A percentile compares a stretch with the other conserved stretches of the same genome.
phyloP scores from a whole-genome alignment of 2,888 invertebrate species.

The Pyrrhosoma nymphula region DNA sequence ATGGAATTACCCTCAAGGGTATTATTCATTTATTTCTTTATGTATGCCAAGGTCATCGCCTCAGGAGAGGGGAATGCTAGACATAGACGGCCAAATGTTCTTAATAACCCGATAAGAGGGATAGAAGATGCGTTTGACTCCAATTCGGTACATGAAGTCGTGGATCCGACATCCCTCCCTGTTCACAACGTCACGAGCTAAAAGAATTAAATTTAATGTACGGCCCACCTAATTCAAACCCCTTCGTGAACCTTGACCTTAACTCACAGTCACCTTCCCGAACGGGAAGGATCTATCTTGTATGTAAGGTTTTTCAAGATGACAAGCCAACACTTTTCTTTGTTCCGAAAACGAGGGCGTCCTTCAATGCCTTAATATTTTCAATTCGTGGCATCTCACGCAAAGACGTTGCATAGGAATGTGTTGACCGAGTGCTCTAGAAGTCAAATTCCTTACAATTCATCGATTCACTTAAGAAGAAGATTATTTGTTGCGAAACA shows the following conservation, averaged over 20 bases:
- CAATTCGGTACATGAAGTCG: background rate
- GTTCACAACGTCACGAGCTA: background rate
- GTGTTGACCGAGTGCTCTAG: background rate
- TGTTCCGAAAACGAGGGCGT: background rate
- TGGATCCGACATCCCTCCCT: background rate
- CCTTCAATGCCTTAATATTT: background rate
- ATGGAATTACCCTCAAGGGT: background rate
- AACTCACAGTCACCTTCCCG: background rate
- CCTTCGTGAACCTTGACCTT: constrained; percentile 11
- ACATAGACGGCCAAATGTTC: background rate
- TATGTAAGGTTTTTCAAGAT: background rate
- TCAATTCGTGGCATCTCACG: background rate
- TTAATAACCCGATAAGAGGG: background rate
- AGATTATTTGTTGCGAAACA: background rate
- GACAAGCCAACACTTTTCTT: background rate
- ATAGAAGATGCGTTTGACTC: background rate
- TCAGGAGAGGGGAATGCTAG: too few relatives aligned
- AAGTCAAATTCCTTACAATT: too few relatives aligned
- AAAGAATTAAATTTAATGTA: background rate
- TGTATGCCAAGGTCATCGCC: too few relatives aligned
- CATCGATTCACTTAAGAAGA: background rate
- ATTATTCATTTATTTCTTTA: too few relatives aligned
- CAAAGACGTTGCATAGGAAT: background rate
- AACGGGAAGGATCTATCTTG: background rate
- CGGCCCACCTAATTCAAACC: background rate